phyloP scores from a whole-genome alignment of 2,888 invertebrate species.

The Ganaspis brasiliensis region DNA sequence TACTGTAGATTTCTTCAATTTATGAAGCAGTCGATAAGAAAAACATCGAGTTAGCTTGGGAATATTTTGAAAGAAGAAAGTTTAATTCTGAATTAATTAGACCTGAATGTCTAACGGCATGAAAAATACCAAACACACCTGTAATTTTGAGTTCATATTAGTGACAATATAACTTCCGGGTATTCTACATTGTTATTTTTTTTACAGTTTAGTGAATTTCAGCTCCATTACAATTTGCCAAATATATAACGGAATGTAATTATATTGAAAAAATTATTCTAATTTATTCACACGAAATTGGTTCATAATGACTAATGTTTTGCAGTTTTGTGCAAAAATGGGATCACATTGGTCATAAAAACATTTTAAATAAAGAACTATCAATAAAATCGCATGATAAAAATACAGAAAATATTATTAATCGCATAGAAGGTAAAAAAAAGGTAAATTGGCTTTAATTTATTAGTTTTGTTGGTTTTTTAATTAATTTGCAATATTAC shows the following conservation, averaged over 20 bases:
- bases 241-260: slow-evolving; percentile 5
- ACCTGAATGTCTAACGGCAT: slow-evolving; percentile 1
- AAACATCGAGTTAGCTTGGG: not conserved
- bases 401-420: too few species aligned
- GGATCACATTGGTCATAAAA: too few species aligned
- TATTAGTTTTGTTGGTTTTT: too few species aligned
- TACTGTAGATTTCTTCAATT: too few species aligned
- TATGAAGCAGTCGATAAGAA: not conserved
- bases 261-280: not conserved
- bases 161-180: slow-evolving; percentile 6
- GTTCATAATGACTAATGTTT: too few species aligned
- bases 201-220: slow-evolving; percentile 21
- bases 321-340: too few species aligned
- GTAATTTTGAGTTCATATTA: slow-evolving; percentile 26
- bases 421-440: too few species aligned
- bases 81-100: not conserved
- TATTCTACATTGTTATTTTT: not conserved
- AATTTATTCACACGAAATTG: not conserved
- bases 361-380: too few species aligned
- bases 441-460: too few species aligned
- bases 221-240: not conserved
- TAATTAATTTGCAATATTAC: too few species aligned
- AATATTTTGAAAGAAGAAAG: not conserved
- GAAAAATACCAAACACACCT: slow-evolving; percentile 13
- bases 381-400: too few species aligned